A percentile compares a stretch with the other conserved stretches of the same genome.
Conservation (phyloP, 2,797 vertebrate species). For the Dicrostonyx torquatus region DNA sequence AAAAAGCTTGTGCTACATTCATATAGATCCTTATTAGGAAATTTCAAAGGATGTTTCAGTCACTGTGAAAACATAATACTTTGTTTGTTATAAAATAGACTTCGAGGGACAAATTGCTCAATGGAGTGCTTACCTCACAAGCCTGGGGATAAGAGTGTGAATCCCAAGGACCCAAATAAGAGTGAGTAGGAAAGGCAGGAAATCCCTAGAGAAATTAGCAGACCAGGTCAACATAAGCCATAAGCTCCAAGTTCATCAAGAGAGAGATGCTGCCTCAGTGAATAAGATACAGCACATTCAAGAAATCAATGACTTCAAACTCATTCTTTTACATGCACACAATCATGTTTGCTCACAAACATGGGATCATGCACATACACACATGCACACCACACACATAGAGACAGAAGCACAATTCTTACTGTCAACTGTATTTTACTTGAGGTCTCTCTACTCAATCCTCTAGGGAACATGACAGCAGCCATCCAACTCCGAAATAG, state of each 20-base stretch:
- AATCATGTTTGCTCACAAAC: not conserved
- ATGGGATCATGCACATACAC: not conserved
- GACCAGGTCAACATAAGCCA: not conserved
- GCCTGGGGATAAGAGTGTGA: not conserved
- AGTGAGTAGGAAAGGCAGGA: not conserved
- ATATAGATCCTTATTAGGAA: not conserved
- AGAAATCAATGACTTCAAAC: not conserved
- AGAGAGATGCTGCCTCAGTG: not conserved
- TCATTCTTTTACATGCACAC: not conserved
- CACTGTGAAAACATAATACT: not conserved
- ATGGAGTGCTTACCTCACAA: not conserved
- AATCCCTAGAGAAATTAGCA: not conserved
- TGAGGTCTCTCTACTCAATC: not conserved
- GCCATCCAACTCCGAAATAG: not conserved
- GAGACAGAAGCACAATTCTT: not conserved
- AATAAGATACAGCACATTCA: not conserved
- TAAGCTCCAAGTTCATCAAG: not conserved
- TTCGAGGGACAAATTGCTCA: not conserved
- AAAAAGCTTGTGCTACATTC: not conserved
- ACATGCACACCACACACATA: not conserved
- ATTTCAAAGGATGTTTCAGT: not conserved
- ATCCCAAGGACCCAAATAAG: not conserved
- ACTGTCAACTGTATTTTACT: not conserved
- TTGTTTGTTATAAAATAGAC: not conserved
- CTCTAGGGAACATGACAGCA: not conserved